Base-by-base conservation (phyloP, 1,140 invertebrate genomes). In the Cyclina sinensis region DNA sequence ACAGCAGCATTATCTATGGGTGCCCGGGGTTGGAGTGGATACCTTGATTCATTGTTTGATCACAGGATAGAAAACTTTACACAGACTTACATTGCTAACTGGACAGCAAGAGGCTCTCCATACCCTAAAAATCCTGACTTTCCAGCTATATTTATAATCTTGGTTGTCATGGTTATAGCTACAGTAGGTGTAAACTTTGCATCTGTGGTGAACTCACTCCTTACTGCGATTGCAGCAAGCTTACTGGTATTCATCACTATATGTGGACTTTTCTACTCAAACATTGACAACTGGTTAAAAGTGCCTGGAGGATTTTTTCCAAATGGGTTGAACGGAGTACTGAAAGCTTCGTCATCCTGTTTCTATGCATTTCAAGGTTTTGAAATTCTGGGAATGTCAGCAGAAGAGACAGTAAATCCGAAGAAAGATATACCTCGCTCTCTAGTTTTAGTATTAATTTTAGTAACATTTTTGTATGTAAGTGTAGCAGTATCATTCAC, bases 351-450 rank as follows among this genome's bases (percentile, higher is more conserved):
- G 0, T 88, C 93, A 0, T 73, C 91, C 0, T 92, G 93, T 59
- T 94, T 95, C 83, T 95, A 94, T 70, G 95, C 95, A 7, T 94
- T 91, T 48, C 90, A 90, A 51, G 95, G 95, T 4, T 95, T 92
- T 76, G 95, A 95, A 37, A 91, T 92, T n/a, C 98, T 99, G 87
- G 98, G 98, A 7, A 98, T 98, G 14, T 99, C 98, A 0, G 97
- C 98, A 14, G 98, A 98, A 95, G 98, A 98, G 95, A 97, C 97
- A 0, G 97, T 97, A 92, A 88, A 92, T 81, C 91, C 94, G 21
- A 46, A 88, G 39, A 92, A 90, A 82, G 89, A 91, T 43, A 87
- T 95, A 18, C 94, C 95, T 4, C 79, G 92, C 46, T 92, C 94
- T 3, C 93, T 93, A 16, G 62, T 92, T 12, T 21, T 92, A 9